Percentiles rank a stretch among this genome's conserved stretches.
phyloP scores from a whole-genome alignment of 1,140 invertebrate genomes.

The Drosophila sproati region DNA sequence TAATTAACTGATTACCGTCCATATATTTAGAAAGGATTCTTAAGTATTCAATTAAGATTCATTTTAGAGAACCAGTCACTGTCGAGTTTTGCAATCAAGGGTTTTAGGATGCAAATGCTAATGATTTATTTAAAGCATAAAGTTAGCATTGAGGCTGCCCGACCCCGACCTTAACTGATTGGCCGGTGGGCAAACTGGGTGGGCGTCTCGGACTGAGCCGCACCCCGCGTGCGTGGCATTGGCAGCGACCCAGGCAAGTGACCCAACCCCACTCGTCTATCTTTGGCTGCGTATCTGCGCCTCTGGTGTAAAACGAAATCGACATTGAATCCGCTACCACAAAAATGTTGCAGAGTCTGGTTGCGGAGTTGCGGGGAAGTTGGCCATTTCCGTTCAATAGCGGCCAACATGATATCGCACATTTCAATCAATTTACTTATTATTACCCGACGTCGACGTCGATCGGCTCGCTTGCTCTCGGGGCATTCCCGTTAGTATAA shows the following conservation, averaged over 20 bases:
- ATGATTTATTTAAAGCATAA: slow-evolving; percentile 79
- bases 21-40: background rate
- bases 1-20: background rate
- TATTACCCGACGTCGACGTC: slow-evolving; percentile 60
- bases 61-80: slow-evolving; percentile 2
- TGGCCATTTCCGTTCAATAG: slow-evolving; percentile 70
- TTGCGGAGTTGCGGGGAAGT: slow-evolving; percentile 8
- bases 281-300: slow-evolving; percentile 70
- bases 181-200: slow-evolving; percentile 70
- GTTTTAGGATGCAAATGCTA: slow-evolving; percentile 56
- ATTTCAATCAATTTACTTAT: slow-evolving; percentile 83
- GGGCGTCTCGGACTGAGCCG: slow-evolving; percentile 63
- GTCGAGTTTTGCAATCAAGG: slow-evolving; percentile 22
- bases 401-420: slow-evolving; percentile 78
- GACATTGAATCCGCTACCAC: slow-evolving; percentile 82
- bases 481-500: slow-evolving; percentile 82
- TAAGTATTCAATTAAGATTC: slow-evolving; percentile 12
- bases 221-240: slow-evolving; percentile 71
- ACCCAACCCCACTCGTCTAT: slow-evolving; percentile 68
- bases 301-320: slow-evolving; percentile 78
- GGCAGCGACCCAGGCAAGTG: slow-evolving; percentile 67
- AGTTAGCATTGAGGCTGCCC: slow-evolving; percentile 46
- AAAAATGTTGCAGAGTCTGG: slow-evolving; percentile 44
- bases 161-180: slow-evolving; percentile 60
- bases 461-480: slow-evolving; percentile 55